Evolutionary conservation across 1,140 invertebrate genomes (phyloP), one percentile per base, ranked within the genome.

Genomic region (Panonychus citri): DNA sequence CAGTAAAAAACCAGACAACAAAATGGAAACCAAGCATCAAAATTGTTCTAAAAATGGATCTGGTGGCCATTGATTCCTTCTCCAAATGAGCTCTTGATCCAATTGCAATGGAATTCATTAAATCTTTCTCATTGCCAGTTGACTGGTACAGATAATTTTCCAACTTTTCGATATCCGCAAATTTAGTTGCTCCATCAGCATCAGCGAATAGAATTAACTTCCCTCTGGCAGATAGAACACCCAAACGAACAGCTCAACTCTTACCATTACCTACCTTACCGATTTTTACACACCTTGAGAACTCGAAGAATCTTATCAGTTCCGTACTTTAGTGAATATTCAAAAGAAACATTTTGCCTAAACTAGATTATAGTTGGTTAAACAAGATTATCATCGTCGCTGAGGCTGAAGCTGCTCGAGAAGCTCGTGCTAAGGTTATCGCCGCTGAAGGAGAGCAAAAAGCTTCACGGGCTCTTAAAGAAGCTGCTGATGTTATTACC

Each of bases 11-110:
- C 62, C 85, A 93, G 5, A 99, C 94, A 2, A 95, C 69, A 64
- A 86, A 81, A 71, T 99, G 94, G 66, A 99, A 99, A 34, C 89
- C 93, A 64, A 89, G 79, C 95, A 99, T 99, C n/a, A 99, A 71
- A 49, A 98, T 70, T 8, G 88, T 90, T 56, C 95, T 78, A 64
- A 82, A 84, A 57, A 79, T 61, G 56, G 88, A 93, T 59, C 91
- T 75, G 58, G 69, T 61, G n/a, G 75, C 77, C 58, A 89, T 81
- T n/a, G 91, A 81, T 62, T 95, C 85, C 63, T 89, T 71, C 72
- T 97, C 88, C 42, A 99, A 71, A 77, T 99, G 95, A 3, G 93
- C 87, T 64, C 95, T 76, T 0, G 86, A 93, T 7, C 86, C 87
- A 64, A 88, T 83, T 13, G 80, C 77, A 51, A 97, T 74, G 2